Base-by-base conservation (phyloP, 2,797 vertebrate species). In the Muscicapa comitata region DNA sequence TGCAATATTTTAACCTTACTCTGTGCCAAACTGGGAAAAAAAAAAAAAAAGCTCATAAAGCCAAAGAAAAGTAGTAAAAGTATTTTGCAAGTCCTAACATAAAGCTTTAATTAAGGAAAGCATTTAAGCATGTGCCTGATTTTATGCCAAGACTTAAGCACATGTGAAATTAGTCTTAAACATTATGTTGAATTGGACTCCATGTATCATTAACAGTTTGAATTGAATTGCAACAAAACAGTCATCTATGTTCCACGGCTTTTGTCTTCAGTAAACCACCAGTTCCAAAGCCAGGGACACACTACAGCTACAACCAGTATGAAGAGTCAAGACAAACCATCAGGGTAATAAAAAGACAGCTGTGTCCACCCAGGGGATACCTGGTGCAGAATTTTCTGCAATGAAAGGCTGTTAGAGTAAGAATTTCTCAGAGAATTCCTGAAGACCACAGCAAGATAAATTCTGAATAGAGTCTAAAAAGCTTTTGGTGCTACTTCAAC, bases 141-240 rank as follows among this genome's bases (percentile, higher is more conserved):
- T 96, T 95, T 83, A 94, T 86, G 85, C 62, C 89, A 92, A 88
- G 58, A 72, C 26, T 91, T 94, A 96, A 94, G 86, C 29, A 76
- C 88, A 94, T 81, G 73, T 94, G 85, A 97, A 94, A 94, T 96
- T 80, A 96, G 42, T 68, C 82, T 93, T 93, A 84, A 86, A 83
- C 82, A 31, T 86, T 91, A 90, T 40, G 66, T 90, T 90, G 82
- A 78, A 72, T 92, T 80, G 72, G 67, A 73, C 63, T 88, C 63
- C 43, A 90, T 72, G 86, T 94, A 78, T 81, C 91, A 95, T 95
- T 94, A 94, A 94, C 85, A 90, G 48, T 83, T 78, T 78, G 51
- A 90, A 94, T 33, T 80, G 40, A 81, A 91, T 43, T 80, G 63
- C 42, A 93, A 42, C 37, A 78, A 70, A 81, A 67, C 7, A 92